phyloP scores from a whole-genome alignment of 2,888 invertebrate species.

The Leucophenga maculata region DNA sequence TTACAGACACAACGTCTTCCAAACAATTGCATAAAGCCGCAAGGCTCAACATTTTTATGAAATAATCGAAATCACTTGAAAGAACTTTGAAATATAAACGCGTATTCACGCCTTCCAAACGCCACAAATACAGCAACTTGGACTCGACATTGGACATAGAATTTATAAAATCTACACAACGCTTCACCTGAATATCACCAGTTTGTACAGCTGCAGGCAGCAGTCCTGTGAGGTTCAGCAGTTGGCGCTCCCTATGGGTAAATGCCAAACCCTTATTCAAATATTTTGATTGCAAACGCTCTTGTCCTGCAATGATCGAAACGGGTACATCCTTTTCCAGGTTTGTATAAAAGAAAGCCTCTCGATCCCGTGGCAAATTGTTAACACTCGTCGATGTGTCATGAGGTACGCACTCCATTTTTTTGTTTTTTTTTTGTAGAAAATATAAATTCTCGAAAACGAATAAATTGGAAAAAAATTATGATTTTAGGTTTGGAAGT shows the following conservation, averaged over 20 bases:
- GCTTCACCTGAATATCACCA: constrained; percentile 39
- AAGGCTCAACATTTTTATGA: background rate
- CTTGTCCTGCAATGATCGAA: constrained; percentile 19
- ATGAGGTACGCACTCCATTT: no score
- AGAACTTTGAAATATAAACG: constrained; percentile 43
- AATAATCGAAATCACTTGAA: constrained; percentile 22
- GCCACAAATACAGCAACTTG: constrained; percentile 30
- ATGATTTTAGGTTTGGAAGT: no score
- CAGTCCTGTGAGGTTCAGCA: constrained; percentile 41
- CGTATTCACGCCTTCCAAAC: constrained; percentile 25
- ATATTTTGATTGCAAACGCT: background rate
- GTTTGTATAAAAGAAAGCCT: constrained; percentile 31
- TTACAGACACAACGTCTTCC: no score
- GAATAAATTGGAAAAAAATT: no score
- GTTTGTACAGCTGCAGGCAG: constrained; percentile 36
- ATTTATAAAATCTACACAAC: background rate
- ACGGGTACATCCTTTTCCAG: background rate
- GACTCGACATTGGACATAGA: background rate
- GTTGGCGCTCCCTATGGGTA: constrained; percentile 42
- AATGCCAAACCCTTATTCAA: constrained; percentile 40
- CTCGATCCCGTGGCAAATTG: constrained; percentile 29
- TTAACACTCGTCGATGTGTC: constrained; percentile 16
- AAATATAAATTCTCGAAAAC: no score
- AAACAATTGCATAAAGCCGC: background rate
- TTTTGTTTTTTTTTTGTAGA: no score